A percentile compares a stretch with the other conserved stretches of the same genome.
These are phyloP conservation scores for Clarias macrocephalus DNA, from an alignment of 2,113 vertebrate species.

Conservation along the genomic window DNA sequence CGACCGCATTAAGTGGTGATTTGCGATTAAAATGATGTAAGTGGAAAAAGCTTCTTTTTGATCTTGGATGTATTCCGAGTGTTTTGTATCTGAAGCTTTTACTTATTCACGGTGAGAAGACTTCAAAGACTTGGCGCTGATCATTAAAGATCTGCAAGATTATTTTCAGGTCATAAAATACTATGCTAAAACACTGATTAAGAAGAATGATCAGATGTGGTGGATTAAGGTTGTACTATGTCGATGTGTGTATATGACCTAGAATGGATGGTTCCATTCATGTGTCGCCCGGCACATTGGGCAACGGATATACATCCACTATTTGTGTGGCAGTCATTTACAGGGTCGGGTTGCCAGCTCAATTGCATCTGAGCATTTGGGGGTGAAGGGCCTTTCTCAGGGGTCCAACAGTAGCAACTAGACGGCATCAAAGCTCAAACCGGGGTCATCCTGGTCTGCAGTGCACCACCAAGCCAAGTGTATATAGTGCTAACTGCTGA, in stretches of 20 bases:
- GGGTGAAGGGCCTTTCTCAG: too few species aligned
- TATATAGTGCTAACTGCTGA: too few species aligned
- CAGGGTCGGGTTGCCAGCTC: too few species aligned
- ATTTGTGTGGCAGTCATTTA: too few species aligned
- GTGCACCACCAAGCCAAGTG: too few species aligned
- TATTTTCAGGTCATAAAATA: conserved; percentile 26
- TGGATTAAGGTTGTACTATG: background rate
- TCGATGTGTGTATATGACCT: background rate
- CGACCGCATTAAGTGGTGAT: background rate
- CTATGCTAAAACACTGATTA: background rate
- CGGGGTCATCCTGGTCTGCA: too few species aligned
- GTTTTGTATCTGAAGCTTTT: background rate
- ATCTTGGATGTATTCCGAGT: background rate
- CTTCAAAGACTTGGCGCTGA: conserved; percentile 16
- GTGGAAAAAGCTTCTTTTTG: background rate
- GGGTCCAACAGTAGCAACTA: too few species aligned
- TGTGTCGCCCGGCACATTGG: too few species aligned
- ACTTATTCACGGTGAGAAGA: conserved; percentile 25
- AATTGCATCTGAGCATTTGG: too few species aligned
- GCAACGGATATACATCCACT: too few species aligned
- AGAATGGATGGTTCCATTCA: background rate
- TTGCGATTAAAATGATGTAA: background rate
- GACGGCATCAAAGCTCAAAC: too few species aligned
- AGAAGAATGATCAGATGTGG: background rate
- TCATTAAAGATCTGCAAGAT: background rate